phyloP scores from a whole-genome alignment of 2,797 vertebrate genomes.

The Babyrousa celebensis region DNA sequence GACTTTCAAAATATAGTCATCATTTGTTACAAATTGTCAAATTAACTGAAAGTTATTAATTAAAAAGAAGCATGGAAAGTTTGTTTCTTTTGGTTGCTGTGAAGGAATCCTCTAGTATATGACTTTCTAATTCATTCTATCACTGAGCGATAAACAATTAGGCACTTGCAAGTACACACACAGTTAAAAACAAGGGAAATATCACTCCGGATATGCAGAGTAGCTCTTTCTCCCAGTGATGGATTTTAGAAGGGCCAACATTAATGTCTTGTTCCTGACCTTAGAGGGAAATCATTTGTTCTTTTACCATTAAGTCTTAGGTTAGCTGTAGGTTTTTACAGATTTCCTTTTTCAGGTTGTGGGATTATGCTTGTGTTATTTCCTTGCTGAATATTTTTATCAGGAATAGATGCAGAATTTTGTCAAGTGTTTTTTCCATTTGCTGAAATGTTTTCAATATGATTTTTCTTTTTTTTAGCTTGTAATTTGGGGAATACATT shows the following conservation, averaged over 20 bases:
- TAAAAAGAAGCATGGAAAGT: background rate
- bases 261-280: background rate
- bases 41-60: background rate
- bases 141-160: background rate
- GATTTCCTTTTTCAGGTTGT: constrained; percentile 11
- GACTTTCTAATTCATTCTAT: background rate
- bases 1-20: background rate
- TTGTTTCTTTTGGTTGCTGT: background rate
- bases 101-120: background rate
- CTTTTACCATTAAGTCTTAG: background rate
- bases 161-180: background rate
- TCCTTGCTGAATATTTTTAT: background rate
- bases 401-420: background rate
- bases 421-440: constrained; percentile 29
- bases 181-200: background rate
- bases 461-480: constrained; percentile 1
- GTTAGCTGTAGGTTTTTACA: background rate
- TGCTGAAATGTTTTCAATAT: background rate
- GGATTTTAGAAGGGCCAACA: background rate
- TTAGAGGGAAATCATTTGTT: background rate
- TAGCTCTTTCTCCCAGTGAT: background rate
- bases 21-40: background rate
- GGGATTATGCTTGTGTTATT: background rate
- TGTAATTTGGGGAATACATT: background rate
- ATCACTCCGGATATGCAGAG: background rate